These are phyloP conservation scores for Protonemura montana DNA, from an alignment of 2,888 invertebrate species.

Conservation along the genomic window DNA sequence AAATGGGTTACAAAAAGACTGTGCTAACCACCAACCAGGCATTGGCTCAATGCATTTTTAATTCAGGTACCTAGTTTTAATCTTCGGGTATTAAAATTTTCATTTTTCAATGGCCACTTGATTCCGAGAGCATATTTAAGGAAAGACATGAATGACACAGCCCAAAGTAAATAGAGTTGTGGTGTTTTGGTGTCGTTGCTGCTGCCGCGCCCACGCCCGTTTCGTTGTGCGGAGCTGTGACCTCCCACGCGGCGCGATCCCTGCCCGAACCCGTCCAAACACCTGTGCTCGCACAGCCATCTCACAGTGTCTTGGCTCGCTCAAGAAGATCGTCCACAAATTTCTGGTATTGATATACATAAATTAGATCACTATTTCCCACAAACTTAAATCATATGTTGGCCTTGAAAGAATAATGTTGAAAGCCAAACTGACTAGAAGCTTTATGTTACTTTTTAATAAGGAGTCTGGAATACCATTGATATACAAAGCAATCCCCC, in stretches of 20 bases:
- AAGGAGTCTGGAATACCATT: no score
- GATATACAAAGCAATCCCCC: no score
- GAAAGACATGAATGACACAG: constrained; percentile 22
- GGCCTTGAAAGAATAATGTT: no score
- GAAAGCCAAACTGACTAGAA: no score
- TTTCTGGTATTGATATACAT: constrained; percentile 70
- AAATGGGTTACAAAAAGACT: background rate
- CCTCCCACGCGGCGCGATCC: background rate
- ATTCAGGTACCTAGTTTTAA: background rate
- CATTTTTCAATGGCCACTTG: background rate
- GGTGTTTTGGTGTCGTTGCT: background rate
- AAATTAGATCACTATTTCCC: no score
- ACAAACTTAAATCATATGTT: no score
- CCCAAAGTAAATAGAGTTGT: background rate
- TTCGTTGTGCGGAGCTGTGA: no score
- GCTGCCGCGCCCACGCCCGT: background rate
- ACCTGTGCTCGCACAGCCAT: background rate
- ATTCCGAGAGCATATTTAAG: background rate
- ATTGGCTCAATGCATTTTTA: background rate
- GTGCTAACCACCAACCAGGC: background rate
- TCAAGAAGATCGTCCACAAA: constrained; percentile 89
- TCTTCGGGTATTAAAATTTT: background rate
- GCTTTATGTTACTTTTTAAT: no score
- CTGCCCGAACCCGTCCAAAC: background rate
- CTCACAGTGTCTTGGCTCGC: constrained; percentile 87